Evolutionary conservation across 2,888 invertebrate genomes (phyloP), one percentile per base, ranked within the genome.

Genomic region (Myopa testacea): DNA sequence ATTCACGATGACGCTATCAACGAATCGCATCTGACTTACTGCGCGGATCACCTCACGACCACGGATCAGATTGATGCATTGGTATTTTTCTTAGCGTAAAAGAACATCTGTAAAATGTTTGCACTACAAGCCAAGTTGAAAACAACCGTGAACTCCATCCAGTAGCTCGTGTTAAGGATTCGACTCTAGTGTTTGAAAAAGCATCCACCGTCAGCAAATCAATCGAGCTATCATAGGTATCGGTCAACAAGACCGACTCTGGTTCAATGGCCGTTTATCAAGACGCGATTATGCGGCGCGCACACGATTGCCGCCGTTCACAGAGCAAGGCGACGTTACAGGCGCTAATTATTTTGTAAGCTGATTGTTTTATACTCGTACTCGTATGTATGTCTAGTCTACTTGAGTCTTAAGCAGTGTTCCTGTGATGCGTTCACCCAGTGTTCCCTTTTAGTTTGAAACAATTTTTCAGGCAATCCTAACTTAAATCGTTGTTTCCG

Each of bases 401-500:
- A 45, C 6, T 45, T 1, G 6, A 45, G 45, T 6, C 45, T 45
- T 5, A 5, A n/a, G 65, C 7, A 16, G 12, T 38, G 55, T 55
- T 55, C 55, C 45, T 38, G 40, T 50, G 50, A 55, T n/a, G 70
- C 8, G 34, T 3, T 55, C 55, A 26, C 8, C 70, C n/a, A 37
- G 55, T 40, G 40, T 19, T 52, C 74, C 19, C 52, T 34, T 38
- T 68, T 65, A 37, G 19, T 26, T 55, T 67, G 75, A 40, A 73
- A 74, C 67, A 40, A 37, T 37, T 60, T 14, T 62, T 60, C 45
- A 63, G 38, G 55, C 52, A 58, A 58, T 67, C 58, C 16, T 16
- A 50, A 50, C 55, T 37, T 52, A 38, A 55, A 58, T 58, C 67
- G 16, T 75, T 37, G 37, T 55, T 67, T 75, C 67, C 37, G 40